phyloP scores from a whole-genome alignment of 2,888 invertebrate genomes.

The Drosophila differens region DNA sequence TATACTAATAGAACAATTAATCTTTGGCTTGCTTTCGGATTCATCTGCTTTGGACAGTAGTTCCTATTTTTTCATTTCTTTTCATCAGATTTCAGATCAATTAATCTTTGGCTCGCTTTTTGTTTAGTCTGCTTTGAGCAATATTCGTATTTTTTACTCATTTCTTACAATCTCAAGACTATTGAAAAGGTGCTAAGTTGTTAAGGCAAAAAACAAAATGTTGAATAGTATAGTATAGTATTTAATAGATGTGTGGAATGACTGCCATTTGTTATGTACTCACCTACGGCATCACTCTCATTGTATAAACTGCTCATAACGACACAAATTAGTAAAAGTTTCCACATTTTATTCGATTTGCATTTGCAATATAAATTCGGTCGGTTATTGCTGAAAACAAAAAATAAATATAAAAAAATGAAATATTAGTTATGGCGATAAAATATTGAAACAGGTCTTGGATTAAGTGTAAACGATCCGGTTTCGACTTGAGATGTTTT shows the following conservation, averaged over 20 bases:
- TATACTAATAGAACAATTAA: not conserved
- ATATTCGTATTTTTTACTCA: not conserved
- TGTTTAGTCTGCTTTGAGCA: not conserved
- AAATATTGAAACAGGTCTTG: conserved; percentile 49
- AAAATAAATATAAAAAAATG: conserved; percentile 9
- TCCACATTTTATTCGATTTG: conserved; percentile 77
- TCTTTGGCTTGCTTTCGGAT: not conserved
- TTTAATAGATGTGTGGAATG: not conserved
- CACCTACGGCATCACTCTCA: conserved; percentile 73
- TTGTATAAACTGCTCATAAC: conserved; percentile 69
- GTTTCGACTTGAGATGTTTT: conserved; percentile 25
- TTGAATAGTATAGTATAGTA: not conserved
- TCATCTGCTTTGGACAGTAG: not conserved
- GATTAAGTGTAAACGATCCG: conserved; percentile 37
- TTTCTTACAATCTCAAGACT: not conserved
- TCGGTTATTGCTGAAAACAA: conserved; percentile 31
- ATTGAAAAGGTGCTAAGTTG: not conserved
- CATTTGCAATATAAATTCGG: conserved; percentile 51
- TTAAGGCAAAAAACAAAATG: not conserved
- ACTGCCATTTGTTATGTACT: conserved; percentile 23
- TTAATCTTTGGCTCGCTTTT: not conserved
- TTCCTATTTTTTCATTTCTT: not conserved
- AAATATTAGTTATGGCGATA: not conserved
- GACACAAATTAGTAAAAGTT: conserved; percentile 72
- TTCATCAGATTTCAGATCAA: not conserved